Percentiles rank a stretch among this genome's conserved stretches.
Conservation (phyloP, 2,797 vertebrate genomes). For the Sciurus carolinensis region DNA sequence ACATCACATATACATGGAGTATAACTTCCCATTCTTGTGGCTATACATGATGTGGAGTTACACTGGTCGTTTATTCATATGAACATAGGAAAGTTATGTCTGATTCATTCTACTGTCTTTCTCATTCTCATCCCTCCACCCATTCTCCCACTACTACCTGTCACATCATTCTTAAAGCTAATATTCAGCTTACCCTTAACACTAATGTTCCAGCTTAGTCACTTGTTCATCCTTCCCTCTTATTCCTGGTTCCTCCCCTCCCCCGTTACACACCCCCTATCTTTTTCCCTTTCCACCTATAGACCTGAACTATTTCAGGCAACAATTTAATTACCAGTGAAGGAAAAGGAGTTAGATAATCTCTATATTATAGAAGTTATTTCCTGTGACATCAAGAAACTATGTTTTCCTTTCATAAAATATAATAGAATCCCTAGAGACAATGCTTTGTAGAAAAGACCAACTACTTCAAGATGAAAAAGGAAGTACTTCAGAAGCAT, state of each 20-base stretch:
- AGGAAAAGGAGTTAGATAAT: constrained; percentile 5
- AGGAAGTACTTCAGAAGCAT: background rate
- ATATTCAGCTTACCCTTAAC: background rate
- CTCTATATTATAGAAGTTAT: constrained; percentile 15
- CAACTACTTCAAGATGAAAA: constrained; percentile 21
- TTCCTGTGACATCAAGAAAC: background rate
- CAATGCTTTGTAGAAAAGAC: background rate
- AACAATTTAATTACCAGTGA: background rate
- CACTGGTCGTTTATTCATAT: too few relatives aligned
- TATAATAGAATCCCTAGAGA: background rate
- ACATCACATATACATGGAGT: too few relatives aligned
- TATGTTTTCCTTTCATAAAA: constrained; percentile 36
- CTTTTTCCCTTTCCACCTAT: background rate
- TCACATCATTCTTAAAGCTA: background rate
- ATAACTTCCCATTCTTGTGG: too few relatives aligned
- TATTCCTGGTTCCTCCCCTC: background rate
- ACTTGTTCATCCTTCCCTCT: background rate
- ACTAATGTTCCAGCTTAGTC: background rate
- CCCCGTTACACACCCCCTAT: background rate
- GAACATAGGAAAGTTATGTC: too few relatives aligned
- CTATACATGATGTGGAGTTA: too few relatives aligned
- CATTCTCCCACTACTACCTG: too few relatives aligned
- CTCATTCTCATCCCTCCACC: too few relatives aligned
- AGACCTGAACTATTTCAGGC: background rate
- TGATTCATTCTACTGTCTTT: too few relatives aligned